Conservation (phyloP, 2,888 invertebrate genomes). For the Gari tellinella region DNA sequence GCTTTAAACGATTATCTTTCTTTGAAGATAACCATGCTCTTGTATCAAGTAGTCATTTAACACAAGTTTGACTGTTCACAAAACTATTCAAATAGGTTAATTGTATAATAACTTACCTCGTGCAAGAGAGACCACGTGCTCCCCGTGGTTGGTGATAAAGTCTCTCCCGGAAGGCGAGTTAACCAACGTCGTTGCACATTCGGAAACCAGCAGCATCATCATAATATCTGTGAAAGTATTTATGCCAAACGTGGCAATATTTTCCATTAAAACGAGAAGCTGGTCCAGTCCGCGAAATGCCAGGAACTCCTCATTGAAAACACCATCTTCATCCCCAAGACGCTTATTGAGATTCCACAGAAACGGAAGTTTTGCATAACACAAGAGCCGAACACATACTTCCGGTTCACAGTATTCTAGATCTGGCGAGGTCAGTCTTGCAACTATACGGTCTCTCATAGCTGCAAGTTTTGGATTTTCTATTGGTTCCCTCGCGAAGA, state of each 20-base stretch:
- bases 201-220: conserved; percentile 42
- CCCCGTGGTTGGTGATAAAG: conserved; percentile 40
- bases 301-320: conserved; percentile 53
- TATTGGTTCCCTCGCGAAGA: conserved; percentile 26
- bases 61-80: too few relatives aligned
- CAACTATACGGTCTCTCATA: conserved; percentile 35
- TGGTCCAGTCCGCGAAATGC: conserved; percentile 39
- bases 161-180: conserved; percentile 49
- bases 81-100: too few relatives aligned
- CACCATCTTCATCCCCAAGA: conserved; percentile 31
- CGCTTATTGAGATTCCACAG: conserved; percentile 33
- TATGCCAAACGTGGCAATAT: conserved; percentile 29
- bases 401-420: conserved; percentile 35
- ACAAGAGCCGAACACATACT: conserved; percentile 37
- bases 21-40: too few relatives aligned
- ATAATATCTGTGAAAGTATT: conserved; percentile 30
- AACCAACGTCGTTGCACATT: conserved; percentile 48
- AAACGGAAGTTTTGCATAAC: conserved; percentile 44
- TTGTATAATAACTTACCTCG: conserved; percentile 37
- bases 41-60: too few relatives aligned
- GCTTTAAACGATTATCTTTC: too few relatives aligned
- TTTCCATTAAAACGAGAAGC: conserved; percentile 36
- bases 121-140: conserved; percentile 32
- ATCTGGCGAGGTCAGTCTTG: conserved; percentile 33
- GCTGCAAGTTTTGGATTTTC: conserved; percentile 43